A percentile compares a stretch with the other conserved stretches of the same genome.
phyloP scores from a whole-genome alignment of 2,888 invertebrate species.

The Plebejus melissa region DNA sequence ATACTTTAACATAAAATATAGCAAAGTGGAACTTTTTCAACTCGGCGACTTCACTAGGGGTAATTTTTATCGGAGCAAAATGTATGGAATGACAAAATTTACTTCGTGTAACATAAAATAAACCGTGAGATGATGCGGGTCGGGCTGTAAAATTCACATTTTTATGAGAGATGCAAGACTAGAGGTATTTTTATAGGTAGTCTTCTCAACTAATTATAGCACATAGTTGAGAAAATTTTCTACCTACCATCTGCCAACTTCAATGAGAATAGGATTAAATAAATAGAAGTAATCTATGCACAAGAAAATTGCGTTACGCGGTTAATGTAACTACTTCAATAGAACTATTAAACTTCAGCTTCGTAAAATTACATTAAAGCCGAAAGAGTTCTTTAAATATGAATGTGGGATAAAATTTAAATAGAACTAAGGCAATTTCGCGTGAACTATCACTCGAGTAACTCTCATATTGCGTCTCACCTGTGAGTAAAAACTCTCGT shows the following conservation, averaged over 20 bases:
- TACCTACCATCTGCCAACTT: not conserved
- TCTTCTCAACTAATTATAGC: not conserved
- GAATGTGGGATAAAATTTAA: conserved; percentile 11
- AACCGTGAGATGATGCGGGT: not conserved
- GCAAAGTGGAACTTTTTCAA: not conserved
- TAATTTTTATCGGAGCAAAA: not conserved
- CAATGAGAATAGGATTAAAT: not conserved
- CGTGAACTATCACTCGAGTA: conserved; percentile 8
- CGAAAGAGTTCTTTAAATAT: not conserved
- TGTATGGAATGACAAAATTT: conserved; percentile 5
- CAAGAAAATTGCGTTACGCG: not conserved
- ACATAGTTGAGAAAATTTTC: not conserved
- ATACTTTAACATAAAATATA: not conserved
- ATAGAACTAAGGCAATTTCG: conserved; percentile 16
- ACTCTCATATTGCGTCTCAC: conserved; percentile 16
- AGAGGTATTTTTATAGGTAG: not conserved
- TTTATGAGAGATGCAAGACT: not conserved
- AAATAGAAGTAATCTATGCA: not conserved
- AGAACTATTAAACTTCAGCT: not conserved
- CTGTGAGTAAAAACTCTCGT: conserved; percentile 29
- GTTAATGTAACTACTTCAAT: not conserved
- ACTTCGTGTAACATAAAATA: conserved; percentile 1
- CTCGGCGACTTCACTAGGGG: not conserved
- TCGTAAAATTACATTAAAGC: not conserved
- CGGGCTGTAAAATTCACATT: conserved; percentile 3